These are phyloP conservation scores for Brienomyrus brachyistius DNA, from an alignment of 2,113 vertebrate species.

Conservation along the genomic window DNA sequence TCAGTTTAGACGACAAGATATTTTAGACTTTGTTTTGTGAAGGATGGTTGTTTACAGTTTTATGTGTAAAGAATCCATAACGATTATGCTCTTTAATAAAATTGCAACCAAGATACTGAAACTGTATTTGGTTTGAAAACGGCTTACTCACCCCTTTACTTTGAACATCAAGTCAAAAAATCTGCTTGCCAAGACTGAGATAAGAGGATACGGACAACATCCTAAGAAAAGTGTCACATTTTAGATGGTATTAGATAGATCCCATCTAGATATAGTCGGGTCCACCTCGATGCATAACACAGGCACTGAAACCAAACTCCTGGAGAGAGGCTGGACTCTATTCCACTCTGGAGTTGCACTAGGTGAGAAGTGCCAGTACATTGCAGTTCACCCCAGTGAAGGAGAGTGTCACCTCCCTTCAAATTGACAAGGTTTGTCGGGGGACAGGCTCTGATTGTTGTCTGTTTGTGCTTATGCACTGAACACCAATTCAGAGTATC, in stretches of 20 bases:
- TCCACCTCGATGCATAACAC: neutral
- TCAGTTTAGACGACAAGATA: slow-evolving; percentile 22
- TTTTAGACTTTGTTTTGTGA: slow-evolving; percentile 27
- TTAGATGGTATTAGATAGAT: neutral
- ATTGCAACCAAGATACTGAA: slow-evolving; percentile 10
- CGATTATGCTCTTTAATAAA: slow-evolving; percentile 23
- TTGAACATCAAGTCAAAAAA: neutral
- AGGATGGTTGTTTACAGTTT: slow-evolving; percentile 22
- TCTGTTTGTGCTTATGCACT: neutral
- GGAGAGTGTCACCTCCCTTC: no score
- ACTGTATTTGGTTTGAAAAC: slow-evolving; percentile 9
- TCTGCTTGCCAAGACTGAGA: neutral
- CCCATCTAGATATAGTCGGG: neutral
- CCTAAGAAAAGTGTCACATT: neutral
- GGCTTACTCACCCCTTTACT: neutral
- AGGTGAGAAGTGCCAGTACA: no score
- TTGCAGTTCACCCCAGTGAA: no score
- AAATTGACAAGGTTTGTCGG: no score
- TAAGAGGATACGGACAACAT: neutral
- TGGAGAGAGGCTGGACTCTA: neutral
- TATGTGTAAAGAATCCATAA: slow-evolving; percentile 26
- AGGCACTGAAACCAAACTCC: neutral
- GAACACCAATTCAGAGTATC: neutral
- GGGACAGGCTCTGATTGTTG: no score
- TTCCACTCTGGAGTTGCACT: neutral